A percentile compares a stretch with the other conserved stretches of the same genome.
Conservation (phyloP, 2,888 invertebrate genomes). For the Cacoxenus indagator region DNA sequence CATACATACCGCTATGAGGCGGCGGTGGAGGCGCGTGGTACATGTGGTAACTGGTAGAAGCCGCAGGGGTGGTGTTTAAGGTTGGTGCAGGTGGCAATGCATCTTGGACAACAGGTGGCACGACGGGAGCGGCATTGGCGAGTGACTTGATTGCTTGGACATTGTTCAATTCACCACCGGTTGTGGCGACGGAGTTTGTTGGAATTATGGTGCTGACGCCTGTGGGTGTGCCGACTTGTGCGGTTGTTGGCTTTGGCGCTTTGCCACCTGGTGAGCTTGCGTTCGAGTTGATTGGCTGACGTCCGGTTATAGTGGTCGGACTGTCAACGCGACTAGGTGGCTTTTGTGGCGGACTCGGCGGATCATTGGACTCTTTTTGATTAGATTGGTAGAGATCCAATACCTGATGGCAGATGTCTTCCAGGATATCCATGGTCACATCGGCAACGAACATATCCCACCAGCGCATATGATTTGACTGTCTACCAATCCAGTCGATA, state of each 20-base stretch:
- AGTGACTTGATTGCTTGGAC: conserved; percentile 65
- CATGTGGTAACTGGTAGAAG: conserved; percentile 46
- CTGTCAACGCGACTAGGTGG: conserved; percentile 77
- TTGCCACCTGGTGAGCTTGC: conserved; percentile 42
- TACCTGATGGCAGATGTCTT: conserved; percentile 97
- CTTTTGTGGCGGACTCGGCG: conserved; percentile 74
- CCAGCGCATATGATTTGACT: conserved; percentile 86
- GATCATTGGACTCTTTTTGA: conserved; percentile 74
- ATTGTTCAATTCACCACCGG: conserved; percentile 53
- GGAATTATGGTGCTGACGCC: conserved; percentile 37
- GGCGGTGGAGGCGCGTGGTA: conserved; percentile 61
- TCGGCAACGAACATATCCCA: conserved; percentile 99
- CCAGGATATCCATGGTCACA: conserved; percentile 92
- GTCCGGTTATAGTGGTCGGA: conserved; percentile 54
- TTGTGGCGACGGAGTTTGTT: not conserved
- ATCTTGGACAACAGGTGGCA: conserved; percentile 36
- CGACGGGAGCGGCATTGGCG: conserved; percentile 49
- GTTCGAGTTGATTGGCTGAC: conserved; percentile 27
- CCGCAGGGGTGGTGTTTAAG: conserved; percentile 20
- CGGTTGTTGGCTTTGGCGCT: conserved; percentile 20
- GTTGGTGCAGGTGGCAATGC: conserved; percentile 37
- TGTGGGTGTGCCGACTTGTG: conserved; percentile 9
- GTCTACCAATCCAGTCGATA: conserved; percentile 89
- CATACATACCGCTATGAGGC: conserved; percentile 45
- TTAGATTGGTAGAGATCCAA: conserved; percentile 89